Percentiles rank a stretch among this genome's conserved stretches.
Conservation (phyloP, 2,113 vertebrate species). For the Anarhynchus alexandrinus region DNA sequence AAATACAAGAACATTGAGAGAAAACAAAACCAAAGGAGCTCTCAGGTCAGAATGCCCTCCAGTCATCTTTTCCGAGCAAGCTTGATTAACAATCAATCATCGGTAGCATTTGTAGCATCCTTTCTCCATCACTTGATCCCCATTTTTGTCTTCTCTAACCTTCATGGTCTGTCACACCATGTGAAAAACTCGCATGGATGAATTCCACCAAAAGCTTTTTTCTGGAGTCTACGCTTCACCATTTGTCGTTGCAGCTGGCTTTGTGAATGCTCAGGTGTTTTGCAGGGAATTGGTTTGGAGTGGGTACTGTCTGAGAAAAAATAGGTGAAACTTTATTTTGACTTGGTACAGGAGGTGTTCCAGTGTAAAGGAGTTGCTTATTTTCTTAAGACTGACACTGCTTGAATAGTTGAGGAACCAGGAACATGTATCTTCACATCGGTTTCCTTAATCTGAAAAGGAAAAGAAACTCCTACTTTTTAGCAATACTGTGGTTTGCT, state of each 20-base stretch:
- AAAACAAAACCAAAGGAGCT: neutral
- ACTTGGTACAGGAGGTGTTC: neutral
- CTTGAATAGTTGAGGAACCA: neutral
- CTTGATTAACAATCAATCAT: neutral
- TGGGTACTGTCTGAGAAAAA: neutral
- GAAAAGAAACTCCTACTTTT: neutral
- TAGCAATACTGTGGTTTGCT: neutral
- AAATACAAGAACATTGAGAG: neutral
- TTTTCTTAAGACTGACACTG: neutral
- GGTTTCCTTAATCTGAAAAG: neutral
- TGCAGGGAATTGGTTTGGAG: neutral
- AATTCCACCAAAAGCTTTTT: neutral
- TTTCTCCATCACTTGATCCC: neutral
- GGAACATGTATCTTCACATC: rapidly evolving
- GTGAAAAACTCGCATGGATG: neutral
- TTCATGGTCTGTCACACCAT: neutral
- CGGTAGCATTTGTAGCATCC: neutral
- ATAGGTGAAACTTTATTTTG: neutral
- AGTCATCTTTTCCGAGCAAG: neutral
- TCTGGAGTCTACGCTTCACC: neutral
- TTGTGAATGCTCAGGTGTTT: neutral
- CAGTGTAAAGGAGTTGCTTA: neutral
- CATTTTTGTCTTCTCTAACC: neutral
- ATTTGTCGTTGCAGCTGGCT: neutral
- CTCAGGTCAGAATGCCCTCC: neutral